A percentile compares a stretch with the other conserved stretches of the same genome.
Evolutionary conservation across 2,797 vertebrate genomes (phyloP).

Genomic region (Crypturellus tataupa): DNA sequence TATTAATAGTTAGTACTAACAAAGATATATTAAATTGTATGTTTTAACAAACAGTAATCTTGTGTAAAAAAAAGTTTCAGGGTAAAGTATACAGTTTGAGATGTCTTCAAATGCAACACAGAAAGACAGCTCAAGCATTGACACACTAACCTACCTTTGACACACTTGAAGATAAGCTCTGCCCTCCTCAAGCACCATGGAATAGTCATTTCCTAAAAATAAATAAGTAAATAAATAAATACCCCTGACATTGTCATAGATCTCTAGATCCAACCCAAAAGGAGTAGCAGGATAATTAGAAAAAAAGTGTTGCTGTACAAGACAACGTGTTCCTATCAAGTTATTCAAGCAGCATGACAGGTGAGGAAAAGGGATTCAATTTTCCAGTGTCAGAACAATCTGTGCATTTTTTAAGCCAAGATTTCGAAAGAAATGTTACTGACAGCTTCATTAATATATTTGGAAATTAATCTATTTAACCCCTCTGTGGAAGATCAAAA

Average conservation of each 20-base stretch:
- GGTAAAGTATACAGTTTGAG: neutral
- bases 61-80: neutral
- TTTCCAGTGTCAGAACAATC: neutral
- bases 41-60: neutral
- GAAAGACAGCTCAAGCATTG: neutral
- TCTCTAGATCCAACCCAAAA: neutral
- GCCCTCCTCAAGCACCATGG: conserved; percentile 87
- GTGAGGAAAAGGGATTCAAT: neutral
- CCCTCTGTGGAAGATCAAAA: neutral
- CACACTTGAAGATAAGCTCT: conserved; percentile 94
- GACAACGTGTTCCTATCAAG: neutral
- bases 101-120: neutral
- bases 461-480: neutral
- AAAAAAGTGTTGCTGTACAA: neutral
- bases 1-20: neutral
- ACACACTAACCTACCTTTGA: conserved; percentile 89
- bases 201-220: conserved; percentile 87
- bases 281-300: neutral
- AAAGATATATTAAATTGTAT: neutral
- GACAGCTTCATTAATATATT: neutral
- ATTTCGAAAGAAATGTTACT: neutral
- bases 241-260: neutral
- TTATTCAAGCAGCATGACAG: neutral
- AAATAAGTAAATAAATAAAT: conserved; percentile 25
- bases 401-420: neutral